Evolutionary conservation across 2,113 vertebrate genomes (phyloP).

Genomic region (Osmerus mordax): DNA sequence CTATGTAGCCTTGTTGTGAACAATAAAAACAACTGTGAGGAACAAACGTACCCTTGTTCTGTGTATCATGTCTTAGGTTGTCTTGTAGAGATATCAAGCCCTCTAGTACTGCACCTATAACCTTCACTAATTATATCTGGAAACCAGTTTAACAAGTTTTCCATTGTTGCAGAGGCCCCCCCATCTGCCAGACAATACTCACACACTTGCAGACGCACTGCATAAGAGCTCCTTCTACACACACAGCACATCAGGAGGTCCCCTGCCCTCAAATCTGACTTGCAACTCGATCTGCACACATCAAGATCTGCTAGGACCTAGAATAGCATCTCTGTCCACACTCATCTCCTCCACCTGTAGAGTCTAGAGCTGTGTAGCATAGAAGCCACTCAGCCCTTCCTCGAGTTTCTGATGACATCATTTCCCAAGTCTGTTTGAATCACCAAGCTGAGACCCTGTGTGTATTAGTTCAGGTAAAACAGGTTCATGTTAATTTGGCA

Average conservation of each 20-base stretch:
- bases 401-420: constrained; percentile 12
- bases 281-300: too few species aligned
- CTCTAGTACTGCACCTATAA: background rate
- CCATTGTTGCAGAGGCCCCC: background rate
- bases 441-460: background rate
- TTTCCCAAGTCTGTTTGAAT: background rate
- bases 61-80: constrained; percentile 21
- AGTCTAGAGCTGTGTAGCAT: background rate
- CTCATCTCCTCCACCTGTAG: background rate
- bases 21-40: constrained; percentile 73
- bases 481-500: constrained; percentile 16
- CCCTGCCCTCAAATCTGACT: too few species aligned
- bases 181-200: background rate
- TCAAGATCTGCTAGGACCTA: too few species aligned
- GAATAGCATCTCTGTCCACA: background rate
- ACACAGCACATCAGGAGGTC: too few species aligned
- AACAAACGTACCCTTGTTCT: constrained; percentile 34
- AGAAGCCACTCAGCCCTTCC: constrained; percentile 5
- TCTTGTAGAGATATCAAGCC: background rate
- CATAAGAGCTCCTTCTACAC: background rate
- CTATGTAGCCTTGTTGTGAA: constrained; percentile 84
- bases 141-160: background rate
- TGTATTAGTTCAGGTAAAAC: constrained; percentile 7
- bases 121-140: background rate
- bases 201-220: background rate